Base-by-base conservation (phyloP, 2,113 vertebrate species). In the Mystacornis crossleyi region DNA sequence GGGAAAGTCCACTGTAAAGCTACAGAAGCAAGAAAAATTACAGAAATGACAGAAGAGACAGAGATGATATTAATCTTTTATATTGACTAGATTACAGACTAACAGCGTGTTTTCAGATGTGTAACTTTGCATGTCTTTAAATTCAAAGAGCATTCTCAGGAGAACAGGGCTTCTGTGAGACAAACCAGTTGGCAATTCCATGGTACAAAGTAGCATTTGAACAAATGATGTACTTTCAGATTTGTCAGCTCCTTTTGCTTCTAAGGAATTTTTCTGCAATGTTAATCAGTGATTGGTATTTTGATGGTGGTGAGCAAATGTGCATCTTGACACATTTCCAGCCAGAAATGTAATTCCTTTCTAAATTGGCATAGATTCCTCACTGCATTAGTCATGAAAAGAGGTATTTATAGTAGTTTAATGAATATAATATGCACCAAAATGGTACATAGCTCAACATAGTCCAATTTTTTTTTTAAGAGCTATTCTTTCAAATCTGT, bases 281-380 rank as follows among this genome's bases (percentile, higher is more conserved):
- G 26, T 48, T 83, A 60, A 91, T 80, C 74, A 83, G 75, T 3
- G 38, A 95, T 62, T 58, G 36, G 60, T 71, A 57, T 40, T 91
- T 54, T 18, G 71, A 51, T n/a, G 29, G 73, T 6, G 69, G 55
- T 5, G 20, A 93, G 70, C 66, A 89, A 85, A 64, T 34, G 62
- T 31, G 34, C 50, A 53, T 62, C 67, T 66, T 86, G 71, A 91
- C 73, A 64, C 17, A 40, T 70, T 72, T 81, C 79, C 87, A 93
- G 85, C 31, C 78, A 94, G 82, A 95, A 84, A 87, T 16, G 20
- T 79, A 90, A 94, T 82, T 69, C 51, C 60, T 65, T 92, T 80
- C 71, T 92, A 85, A 92, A 94, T 1, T 73, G 90, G 62, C 80
- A 88, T 43, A 4, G 2, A 80, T 65, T 90, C 72, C 69, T 79